phyloP scores from a whole-genome alignment of 2,888 invertebrate species.

The Lepeophtheirus nordmannii region DNA sequence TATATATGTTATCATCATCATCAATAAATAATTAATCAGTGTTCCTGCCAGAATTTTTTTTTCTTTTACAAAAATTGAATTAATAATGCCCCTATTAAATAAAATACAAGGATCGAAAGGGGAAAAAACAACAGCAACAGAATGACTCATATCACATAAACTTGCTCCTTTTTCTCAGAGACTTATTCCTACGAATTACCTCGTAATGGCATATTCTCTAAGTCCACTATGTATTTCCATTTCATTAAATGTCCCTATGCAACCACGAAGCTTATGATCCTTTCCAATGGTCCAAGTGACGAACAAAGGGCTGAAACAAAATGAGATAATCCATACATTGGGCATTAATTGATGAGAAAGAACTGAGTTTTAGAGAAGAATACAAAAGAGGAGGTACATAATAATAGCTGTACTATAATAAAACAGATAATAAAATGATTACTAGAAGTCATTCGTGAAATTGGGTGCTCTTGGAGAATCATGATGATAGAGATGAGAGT shows the following conservation, averaged over 20 bases:
- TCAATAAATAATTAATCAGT: too few species aligned
- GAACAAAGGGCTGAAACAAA: conserved; percentile 70
- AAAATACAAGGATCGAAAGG: too few species aligned
- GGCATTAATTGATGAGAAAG: conserved; percentile 5
- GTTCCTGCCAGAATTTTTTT: too few species aligned
- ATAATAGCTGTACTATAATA: background rate
- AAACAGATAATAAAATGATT: conserved; percentile 26
- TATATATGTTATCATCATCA: too few species aligned
- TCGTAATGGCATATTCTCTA: conserved; percentile 86
- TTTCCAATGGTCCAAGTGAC: conserved; percentile 98
- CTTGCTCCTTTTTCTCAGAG: background rate
- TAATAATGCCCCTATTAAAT: too few species aligned
- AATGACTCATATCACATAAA: background rate
- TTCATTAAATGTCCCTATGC: conserved; percentile 96
- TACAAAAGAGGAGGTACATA: too few species aligned
- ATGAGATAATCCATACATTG: conserved; percentile 14
- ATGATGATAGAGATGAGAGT: conserved; percentile 78
- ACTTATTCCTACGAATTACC: conserved; percentile 37
- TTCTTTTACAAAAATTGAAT: too few species aligned
- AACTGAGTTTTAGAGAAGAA: conserved; percentile 3
- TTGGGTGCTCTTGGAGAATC: conserved; percentile 50
- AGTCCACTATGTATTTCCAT: conserved; percentile 87
- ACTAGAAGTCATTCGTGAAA: conserved; percentile 30
- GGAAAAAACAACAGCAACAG: too few species aligned
- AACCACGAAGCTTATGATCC: conserved; percentile 84